These are phyloP conservation scores for Eucera pruinosa DNA, from an alignment of 2,888 invertebrate genomes.

Conservation along the genomic window DNA sequence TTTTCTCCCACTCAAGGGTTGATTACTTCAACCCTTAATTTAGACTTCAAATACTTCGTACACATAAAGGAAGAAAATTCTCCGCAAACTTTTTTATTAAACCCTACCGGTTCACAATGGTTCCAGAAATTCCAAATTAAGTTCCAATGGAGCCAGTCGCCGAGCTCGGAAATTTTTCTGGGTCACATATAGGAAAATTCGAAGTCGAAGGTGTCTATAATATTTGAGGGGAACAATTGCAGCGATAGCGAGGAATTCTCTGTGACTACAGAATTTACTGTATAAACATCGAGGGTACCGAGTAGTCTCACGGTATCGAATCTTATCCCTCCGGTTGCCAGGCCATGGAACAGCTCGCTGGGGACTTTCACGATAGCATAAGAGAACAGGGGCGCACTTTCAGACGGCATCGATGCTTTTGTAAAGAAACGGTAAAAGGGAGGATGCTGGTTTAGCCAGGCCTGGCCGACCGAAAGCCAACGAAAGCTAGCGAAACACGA, in stretches of 20 bases:
- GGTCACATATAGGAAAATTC: background rate
- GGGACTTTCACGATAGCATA: conserved; percentile 36
- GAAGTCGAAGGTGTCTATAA: conserved; percentile 1
- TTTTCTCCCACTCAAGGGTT: too few relatives aligned
- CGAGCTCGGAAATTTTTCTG: background rate
- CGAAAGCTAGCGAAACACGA: conserved; percentile 16
- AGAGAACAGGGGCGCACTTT: conserved; percentile 55
- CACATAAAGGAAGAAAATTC: too few relatives aligned
- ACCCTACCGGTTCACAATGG: too few relatives aligned
- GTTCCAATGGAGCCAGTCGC: too few relatives aligned
- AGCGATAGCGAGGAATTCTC: conserved; percentile 14
- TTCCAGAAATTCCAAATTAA: too few relatives aligned
- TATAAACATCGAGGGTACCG: conserved; percentile 46
- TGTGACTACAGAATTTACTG: conserved; percentile 35
- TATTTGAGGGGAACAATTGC: conserved; percentile 14
- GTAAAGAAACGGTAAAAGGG: conserved; percentile 4
- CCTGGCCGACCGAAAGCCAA: too few relatives aligned
- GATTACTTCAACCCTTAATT: too few relatives aligned
- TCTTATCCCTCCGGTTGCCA: conserved; percentile 21
- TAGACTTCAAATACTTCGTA: too few relatives aligned
- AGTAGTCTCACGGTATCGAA: conserved; percentile 55
- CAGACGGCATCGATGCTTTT: conserved; percentile 46
- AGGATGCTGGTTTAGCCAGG: conserved; percentile 31
- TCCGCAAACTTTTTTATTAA: too few relatives aligned
- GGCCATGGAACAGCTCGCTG: conserved; percentile 30